Evolutionary conservation across 2,888 invertebrate genomes (phyloP).

Genomic region (Pyrrhia umbra): DNA sequence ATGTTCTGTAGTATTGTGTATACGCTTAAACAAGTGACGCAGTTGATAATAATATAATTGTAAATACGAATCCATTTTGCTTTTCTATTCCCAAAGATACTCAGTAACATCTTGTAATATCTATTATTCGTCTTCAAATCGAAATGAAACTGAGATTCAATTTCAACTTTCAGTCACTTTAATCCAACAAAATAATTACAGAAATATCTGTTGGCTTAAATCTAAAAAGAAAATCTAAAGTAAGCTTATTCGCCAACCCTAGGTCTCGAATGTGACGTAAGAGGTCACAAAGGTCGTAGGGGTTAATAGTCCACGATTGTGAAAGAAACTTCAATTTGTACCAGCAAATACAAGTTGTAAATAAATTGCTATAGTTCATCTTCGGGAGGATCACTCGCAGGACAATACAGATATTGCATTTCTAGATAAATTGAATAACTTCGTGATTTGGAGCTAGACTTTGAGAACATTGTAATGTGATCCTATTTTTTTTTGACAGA

Average conservation of each 20-base stretch:
- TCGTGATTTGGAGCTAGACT: slow-evolving; percentile 6
- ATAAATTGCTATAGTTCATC: slow-evolving; percentile 30
- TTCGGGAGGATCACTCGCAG: neutral
- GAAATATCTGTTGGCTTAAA: slow-evolving; percentile 21
- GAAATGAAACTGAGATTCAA: slow-evolving; percentile 22
- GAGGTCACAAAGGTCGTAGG: slow-evolving; percentile 21
- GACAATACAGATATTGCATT: slow-evolving; percentile 10
- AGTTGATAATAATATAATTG: neutral
- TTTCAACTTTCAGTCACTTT: neutral
- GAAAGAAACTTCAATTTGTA: slow-evolving; percentile 23
- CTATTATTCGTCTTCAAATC: slow-evolving; percentile 14
- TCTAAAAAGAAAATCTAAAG: slow-evolving; percentile 8
- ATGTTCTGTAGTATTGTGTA: no score
- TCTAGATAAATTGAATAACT: slow-evolving; percentile 6
- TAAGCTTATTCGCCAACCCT: slow-evolving; percentile 32
- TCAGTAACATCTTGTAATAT: slow-evolving; percentile 9
- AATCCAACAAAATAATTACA: slow-evolving; percentile 28
- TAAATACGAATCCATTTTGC: neutral
- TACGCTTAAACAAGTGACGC: no score
- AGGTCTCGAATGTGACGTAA: slow-evolving; percentile 28
- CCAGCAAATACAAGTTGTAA: slow-evolving; percentile 10
- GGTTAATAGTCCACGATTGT: slow-evolving; percentile 35
- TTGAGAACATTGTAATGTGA: slow-evolving; percentile 1
- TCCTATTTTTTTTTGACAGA: neutral
- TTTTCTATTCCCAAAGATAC: slow-evolving; percentile 11